These are phyloP conservation scores for Cassiopea xamachana DNA, from an alignment of 30 jellyfish, hydroid and myxozoan genomes.

Conservation along the genomic window DNA sequence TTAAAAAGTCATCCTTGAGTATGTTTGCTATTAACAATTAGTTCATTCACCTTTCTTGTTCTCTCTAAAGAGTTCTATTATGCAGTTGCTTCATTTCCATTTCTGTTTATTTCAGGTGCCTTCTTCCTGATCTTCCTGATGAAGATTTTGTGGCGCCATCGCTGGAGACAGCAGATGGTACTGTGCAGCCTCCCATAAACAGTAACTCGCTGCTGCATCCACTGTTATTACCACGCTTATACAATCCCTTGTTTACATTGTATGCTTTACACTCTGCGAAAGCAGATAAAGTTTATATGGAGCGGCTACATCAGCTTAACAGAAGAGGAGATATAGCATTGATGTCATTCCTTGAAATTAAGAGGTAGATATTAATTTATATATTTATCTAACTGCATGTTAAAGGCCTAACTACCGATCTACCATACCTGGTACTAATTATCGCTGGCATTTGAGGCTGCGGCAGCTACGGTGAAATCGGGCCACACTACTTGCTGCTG, in stretches of 20 bases:
- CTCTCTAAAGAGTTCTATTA: background rate
- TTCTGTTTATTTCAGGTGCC: conserved; percentile 41
- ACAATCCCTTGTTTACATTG: conserved; percentile 86
- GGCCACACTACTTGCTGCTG: background rate
- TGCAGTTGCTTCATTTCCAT: background rate
- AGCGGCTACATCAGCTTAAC: conserved; percentile 80
- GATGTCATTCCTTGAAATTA: conserved; percentile 88
- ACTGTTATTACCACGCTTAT: conserved; percentile 79
- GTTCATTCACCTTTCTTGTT: too few relatives aligned
- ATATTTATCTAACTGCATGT: background rate
- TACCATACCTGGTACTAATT: too few relatives aligned
- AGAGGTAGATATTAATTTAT: conserved; percentile 41
- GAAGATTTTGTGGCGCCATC: conserved; percentile 85
- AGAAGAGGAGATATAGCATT: conserved; percentile 85
- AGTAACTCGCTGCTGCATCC: conserved; percentile 82
- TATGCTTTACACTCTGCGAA: conserved; percentile 90
- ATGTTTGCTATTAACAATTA: too few relatives aligned
- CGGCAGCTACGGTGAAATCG: background rate
- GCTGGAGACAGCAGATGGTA: conserved; percentile 65
- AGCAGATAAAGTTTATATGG: conserved; percentile 81
- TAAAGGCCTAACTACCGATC: background rate
- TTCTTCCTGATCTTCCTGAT: conserved; percentile 86
- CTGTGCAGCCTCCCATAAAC: conserved; percentile 10
- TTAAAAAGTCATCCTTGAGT: too few relatives aligned
- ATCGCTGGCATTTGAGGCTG: background rate